Conservation (phyloP, 2,797 vertebrate genomes). For the Apogon talboti region DNA sequence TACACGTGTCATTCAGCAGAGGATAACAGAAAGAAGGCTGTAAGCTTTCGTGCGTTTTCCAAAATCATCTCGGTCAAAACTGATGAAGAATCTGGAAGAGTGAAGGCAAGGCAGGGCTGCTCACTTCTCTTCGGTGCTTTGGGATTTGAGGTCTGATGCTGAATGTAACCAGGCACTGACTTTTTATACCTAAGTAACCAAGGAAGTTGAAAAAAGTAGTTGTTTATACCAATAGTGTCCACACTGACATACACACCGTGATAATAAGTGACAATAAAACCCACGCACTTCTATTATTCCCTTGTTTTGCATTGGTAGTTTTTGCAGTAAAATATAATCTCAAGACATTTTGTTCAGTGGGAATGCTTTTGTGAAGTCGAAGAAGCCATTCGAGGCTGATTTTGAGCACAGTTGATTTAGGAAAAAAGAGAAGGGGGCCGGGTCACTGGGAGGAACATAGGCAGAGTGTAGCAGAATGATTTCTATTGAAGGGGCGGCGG, state of each 20-base stretch:
- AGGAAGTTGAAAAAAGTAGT: too few species aligned
- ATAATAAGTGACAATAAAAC: conserved; percentile 1
- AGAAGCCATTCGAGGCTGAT: conserved; percentile 23
- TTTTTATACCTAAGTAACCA: too few species aligned
- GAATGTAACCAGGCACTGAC: too few species aligned
- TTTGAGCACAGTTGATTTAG: conserved; percentile 40
- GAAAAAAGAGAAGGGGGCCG: conserved; percentile 12
- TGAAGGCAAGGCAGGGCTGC: too few species aligned
- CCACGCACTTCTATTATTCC: background rate
- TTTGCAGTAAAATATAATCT: background rate
- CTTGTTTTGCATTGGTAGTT: background rate
- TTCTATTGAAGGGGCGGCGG: conserved; percentile 48
- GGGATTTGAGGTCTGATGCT: too few species aligned
- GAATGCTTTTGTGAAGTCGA: conserved; percentile 25
- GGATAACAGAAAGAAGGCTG: too few species aligned
- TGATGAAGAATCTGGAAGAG: too few species aligned
- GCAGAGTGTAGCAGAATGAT: conserved; percentile 35
- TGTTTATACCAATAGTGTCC: too few species aligned
- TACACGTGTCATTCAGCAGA: too few species aligned
- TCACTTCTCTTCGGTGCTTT: too few species aligned
- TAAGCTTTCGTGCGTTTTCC: too few species aligned
- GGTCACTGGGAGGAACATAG: conserved; percentile 35
- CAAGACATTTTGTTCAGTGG: background rate
- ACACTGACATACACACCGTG: background rate
- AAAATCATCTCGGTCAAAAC: too few species aligned